Evolutionary conservation across 2,888 invertebrate genomes (phyloP).

Genomic region (Phaedon cochleariae): DNA sequence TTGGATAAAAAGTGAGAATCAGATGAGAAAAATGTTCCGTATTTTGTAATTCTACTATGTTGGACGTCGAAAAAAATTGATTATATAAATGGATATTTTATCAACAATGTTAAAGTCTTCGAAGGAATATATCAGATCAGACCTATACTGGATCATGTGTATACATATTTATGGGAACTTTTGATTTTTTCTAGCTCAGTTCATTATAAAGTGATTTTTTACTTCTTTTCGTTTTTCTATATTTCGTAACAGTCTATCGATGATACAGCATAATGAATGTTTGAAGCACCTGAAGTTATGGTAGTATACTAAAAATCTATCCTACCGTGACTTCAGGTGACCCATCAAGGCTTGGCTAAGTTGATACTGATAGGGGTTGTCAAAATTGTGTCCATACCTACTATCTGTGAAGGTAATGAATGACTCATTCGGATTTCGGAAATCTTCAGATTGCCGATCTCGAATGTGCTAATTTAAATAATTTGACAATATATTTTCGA

Average conservation of each 20-base stretch:
- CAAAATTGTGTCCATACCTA: background rate
- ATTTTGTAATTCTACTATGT: background rate
- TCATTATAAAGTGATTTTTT: no score
- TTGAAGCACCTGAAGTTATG: no score
- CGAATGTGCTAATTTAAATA: constrained; percentile 15
- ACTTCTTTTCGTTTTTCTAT: no score
- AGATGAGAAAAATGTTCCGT: background rate
- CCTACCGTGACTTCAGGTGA: background rate
- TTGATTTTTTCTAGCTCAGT: no score
- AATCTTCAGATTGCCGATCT: constrained; percentile 10
- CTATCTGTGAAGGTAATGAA: background rate
- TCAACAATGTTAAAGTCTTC: background rate
- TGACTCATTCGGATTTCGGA: background rate
- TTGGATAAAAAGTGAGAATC: background rate
- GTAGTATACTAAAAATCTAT: no score
- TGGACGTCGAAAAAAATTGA: no score
- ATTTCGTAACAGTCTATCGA: no score
- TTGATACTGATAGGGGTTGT: background rate
- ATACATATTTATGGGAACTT: no score
- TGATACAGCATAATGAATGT: no score
- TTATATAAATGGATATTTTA: background rate
- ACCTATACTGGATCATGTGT: background rate
- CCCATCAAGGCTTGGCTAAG: background rate
- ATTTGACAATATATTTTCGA: constrained; percentile 27
- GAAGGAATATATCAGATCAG: background rate